Evolutionary conservation across 2,797 vertebrate species (phyloP).

Genomic region (Apogon talboti): DNA sequence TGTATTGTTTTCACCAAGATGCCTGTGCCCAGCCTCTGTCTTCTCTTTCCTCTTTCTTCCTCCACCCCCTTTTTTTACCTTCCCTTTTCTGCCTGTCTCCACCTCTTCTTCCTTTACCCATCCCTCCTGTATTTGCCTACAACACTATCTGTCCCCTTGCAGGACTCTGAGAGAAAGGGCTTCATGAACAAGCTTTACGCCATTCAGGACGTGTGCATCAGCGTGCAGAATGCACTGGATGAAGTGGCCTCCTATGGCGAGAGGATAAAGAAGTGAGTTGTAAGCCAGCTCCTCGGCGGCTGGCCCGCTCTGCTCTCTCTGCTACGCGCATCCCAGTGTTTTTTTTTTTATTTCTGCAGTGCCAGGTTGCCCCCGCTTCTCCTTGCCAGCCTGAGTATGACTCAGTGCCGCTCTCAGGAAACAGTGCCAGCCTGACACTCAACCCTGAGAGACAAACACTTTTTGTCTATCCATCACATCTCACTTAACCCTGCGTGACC

Average conservation of each 20-base stretch:
- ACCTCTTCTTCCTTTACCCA: slow-evolving; percentile 52
- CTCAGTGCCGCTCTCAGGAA: slow-evolving; percentile 53
- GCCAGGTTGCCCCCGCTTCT: slow-evolving; percentile 65
- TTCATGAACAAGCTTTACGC: slow-evolving; percentile 99
- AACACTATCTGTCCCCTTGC: slow-evolving; percentile 79
- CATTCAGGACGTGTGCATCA: slow-evolving; percentile 98
- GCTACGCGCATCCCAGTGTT: slow-evolving; percentile 52
- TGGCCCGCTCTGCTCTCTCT: slow-evolving; percentile 56
- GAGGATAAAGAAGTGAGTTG: slow-evolving; percentile 98
- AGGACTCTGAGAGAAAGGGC: slow-evolving; percentile 98
- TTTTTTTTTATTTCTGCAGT: slow-evolving; percentile 32
- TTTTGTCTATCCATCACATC: slow-evolving; percentile 46
- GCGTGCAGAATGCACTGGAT: slow-evolving; percentile 96
- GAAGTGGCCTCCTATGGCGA: slow-evolving; percentile 96
- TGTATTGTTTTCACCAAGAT: slow-evolving; percentile 78
- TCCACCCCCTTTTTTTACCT: slow-evolving; percentile 26
- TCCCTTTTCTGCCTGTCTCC: slow-evolving; percentile 28
- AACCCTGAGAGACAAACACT: slow-evolving; percentile 43
- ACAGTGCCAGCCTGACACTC: slow-evolving; percentile 55
- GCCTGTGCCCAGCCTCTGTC: slow-evolving; percentile 74
- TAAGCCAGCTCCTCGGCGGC: slow-evolving; percentile 74
- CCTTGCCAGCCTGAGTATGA: slow-evolving; percentile 59
- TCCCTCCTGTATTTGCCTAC: slow-evolving; percentile 57
- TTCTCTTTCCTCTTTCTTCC: slow-evolving; percentile 50
- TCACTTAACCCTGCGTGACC: slow-evolving; percentile 57